Base-by-base conservation (phyloP, 2,888 invertebrate genomes). In the Tipula lateralis region DNA sequence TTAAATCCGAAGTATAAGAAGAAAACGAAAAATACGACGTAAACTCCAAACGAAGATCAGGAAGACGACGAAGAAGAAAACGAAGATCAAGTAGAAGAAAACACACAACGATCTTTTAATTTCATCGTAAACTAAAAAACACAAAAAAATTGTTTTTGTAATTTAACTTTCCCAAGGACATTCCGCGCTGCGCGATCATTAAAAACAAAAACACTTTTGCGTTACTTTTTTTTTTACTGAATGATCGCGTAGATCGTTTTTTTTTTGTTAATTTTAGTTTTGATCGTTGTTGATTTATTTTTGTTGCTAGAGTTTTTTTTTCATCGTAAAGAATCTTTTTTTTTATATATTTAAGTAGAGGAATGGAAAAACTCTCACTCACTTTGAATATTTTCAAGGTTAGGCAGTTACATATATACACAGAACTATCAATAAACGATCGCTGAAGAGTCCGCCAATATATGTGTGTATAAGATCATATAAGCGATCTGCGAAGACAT, bases 101-200 rank as follows among this genome's bases (percentile, higher is more conserved):
- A 66, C 66, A 66, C 66, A 66, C 66, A 66, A 66, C 66, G 66
- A 66, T 66, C 66, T 66, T 66, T 66, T 66, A 66, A 24, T 66
- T 66, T 66, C 66, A 66, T 66, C 66, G 66, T 66, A 66, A 66
- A 24, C 66, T 66, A 66, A 66, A 66, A 19, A 16, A 66, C 0
- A 66, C 19, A 66, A 66, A 66, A 66, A 66, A 24, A 24, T 66
- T 66, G 24, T 66, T 66, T 66, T 66, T 66, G 24, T 66, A 66
- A 66, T 66, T 66, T 66, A 66, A 66, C 66, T 66, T 66, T 66
- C 66, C 66, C 66, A 66, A 66, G 66, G 66, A 66, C 66, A 66
- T 24, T 66, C 24, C 66, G 66, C 66, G 66, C 66, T 66, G 66
- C 66, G 19, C 66, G 66, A 66, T 24, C 66, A 66, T 66, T 66